A percentile compares a stretch with the other conserved stretches of the same genome.
phyloP scores from a whole-genome alignment of 2,797 vertebrate genomes.

The Rhabdomys pumilio region DNA sequence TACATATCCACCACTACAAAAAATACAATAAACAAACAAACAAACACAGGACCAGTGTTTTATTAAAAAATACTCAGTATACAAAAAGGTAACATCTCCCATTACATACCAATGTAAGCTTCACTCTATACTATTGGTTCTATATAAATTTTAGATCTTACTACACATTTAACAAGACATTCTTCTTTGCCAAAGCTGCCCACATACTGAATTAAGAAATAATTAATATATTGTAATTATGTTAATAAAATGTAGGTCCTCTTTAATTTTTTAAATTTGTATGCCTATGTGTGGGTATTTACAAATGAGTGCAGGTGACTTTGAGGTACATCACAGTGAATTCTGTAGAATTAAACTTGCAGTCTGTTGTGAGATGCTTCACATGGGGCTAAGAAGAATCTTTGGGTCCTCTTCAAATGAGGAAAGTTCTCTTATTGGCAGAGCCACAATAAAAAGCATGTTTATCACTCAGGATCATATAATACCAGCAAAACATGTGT shows the following conservation, averaged over 20 bases:
- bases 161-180: rapidly evolving
- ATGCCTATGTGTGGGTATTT: too few relatives aligned
- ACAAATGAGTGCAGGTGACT: background rate
- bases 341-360: background rate
- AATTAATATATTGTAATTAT: background rate
- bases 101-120: background rate
- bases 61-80: background rate
- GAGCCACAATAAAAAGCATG: too few relatives aligned
- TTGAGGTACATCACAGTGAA: background rate
- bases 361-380: background rate
- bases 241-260: background rate
- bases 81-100: background rate
- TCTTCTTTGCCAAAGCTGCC: background rate
- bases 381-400: background rate
- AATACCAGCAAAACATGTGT: conserved; percentile 12
- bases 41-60: background rate
- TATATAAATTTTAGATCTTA: background rate
- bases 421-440: too few relatives aligned
- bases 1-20: rapidly evolving
- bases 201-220: background rate
- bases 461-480: conserved; percentile 23
- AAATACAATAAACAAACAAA: background rate
- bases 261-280: background rate
- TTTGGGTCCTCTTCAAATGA: background rate
- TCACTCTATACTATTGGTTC: background rate